Conservation (phyloP, 2,888 invertebrate species). For the Hypomecis punctinalis region DNA sequence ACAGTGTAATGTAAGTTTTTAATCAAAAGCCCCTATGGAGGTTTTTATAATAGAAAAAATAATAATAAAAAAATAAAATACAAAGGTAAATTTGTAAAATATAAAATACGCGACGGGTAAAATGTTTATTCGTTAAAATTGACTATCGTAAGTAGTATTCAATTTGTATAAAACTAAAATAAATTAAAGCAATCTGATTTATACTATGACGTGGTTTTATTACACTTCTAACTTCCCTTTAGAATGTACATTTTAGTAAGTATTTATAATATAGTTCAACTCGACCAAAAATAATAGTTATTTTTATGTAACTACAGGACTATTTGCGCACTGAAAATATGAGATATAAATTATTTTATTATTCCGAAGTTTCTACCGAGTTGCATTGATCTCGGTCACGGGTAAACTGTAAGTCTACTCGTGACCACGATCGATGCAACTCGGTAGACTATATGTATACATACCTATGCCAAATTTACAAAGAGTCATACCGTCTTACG, state of each 20-base stretch:
- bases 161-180: slow-evolving; percentile 85
- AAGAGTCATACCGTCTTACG: no score
- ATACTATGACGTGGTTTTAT: slow-evolving; percentile 77
- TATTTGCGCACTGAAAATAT: no score
- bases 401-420: no score
- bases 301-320: no score
- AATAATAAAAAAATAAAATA: slow-evolving; percentile 67
- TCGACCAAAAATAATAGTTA: no score
- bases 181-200: slow-evolving; percentile 86
- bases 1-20: slow-evolving; percentile 82
- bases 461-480: no score
- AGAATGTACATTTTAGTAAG: slow-evolving; percentile 2
- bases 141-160: slow-evolving; percentile 84
- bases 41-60: slow-evolving; percentile 80
- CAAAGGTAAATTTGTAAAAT: slow-evolving; percentile 84
- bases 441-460: no score
- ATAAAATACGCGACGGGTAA: slow-evolving; percentile 77
- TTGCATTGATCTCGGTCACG: no score
- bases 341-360: no score
- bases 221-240: slow-evolving; percentile 37
- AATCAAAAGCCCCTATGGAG: slow-evolving; percentile 82
- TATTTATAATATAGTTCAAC: not conserved
- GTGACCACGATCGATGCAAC: no score
- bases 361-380: no score
- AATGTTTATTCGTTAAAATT: slow-evolving; percentile 83